Evolutionary conservation across 2,797 vertebrate species (phyloP).

Genomic region (Poeciliopsis presidionis): DNA sequence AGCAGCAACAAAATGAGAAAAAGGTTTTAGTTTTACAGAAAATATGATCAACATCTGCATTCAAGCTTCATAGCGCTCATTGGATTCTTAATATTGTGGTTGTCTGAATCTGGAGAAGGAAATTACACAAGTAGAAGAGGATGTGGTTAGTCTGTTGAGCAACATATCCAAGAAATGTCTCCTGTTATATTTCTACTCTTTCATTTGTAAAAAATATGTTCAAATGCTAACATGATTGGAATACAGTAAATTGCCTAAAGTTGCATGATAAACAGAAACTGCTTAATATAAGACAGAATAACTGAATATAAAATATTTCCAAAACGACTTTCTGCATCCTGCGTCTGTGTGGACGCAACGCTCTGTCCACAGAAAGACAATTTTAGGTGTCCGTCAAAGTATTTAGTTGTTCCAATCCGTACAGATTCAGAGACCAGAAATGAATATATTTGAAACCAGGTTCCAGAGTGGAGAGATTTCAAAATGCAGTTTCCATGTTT

Average conservation of each 20-base stretch:
- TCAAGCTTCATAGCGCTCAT: not conserved
- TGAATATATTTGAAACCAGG: too few relatives aligned
- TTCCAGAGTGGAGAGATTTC: too few relatives aligned
- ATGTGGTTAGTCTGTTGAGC: not conserved
- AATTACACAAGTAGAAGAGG: conserved; percentile 1
- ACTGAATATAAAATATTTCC: not conserved
- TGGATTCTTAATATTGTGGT: not conserved
- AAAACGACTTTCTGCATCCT: not conserved
- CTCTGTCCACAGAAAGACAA: too few relatives aligned
- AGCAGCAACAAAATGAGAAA: not conserved
- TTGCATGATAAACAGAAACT: not conserved
- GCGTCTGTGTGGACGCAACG: not conserved
- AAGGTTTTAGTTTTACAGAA: not conserved
- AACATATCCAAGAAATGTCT: not conserved
- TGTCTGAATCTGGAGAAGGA: not conserved
- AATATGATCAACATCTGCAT: not conserved
- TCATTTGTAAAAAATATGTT: not conserved
- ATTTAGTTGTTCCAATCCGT: not conserved
- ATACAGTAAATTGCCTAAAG: not conserved
- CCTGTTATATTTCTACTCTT: not conserved
- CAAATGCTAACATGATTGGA: not conserved
- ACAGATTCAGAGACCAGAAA: too few relatives aligned
- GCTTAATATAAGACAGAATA: not conserved
- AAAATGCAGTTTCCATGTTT: too few relatives aligned
- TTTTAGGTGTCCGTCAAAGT: not conserved